Base-by-base conservation (phyloP, 2,888 invertebrate genomes). In the Colletes collaris region DNA sequence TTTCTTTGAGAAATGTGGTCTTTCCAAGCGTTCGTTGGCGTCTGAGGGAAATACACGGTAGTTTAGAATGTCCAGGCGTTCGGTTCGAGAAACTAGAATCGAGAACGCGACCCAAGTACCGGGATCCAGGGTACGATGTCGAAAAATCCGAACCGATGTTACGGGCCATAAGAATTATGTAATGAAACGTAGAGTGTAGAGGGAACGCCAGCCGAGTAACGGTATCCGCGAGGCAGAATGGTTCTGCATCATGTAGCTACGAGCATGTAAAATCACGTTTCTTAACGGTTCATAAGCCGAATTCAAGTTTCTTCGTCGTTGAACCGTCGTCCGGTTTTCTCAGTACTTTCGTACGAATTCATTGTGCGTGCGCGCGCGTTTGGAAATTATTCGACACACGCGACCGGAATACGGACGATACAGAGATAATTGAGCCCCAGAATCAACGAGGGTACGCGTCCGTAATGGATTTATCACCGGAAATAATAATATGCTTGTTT, bases 271-370 rank as follows among this genome's bases (percentile, higher is more conserved):
- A 71, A 65, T 71, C 76, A 72, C 60, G 79, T 76, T 66, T 69
- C 76, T 82, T 82, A 81, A 82, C 82, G 82, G 82, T 82, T 77
- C 71, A 62, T 77, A 74, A 82, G 76, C 74, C 77, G 80, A 76
- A 80, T 80, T 69, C 67, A n/a, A 50, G 65, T 62, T 53, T 40
- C 19, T 3, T 10, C 56, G 11, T 10, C 40, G 16, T 37, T 59
- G 7, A 16, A 37, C 27, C 13, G 27, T 27, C 63, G 27, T 53
- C 16, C 56, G 50, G 56, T 55, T 71, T 49, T 62, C 50, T 55
- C 40, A n/a, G 10, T 64, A 66, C 40, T 66, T 65, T 66, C n/a
- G 10, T 53, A 67, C 60, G 13, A 46, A 55, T 46, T 16, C 27
- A 35, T 8, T 10, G 7, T 46, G 10, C 8, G 44, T 10, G 44